Percentiles rank a stretch among this genome's conserved stretches.
These are phyloP conservation scores for Melospiza georgiana DNA, from an alignment of 2,113 vertebrate species.

Conservation along the genomic window DNA sequence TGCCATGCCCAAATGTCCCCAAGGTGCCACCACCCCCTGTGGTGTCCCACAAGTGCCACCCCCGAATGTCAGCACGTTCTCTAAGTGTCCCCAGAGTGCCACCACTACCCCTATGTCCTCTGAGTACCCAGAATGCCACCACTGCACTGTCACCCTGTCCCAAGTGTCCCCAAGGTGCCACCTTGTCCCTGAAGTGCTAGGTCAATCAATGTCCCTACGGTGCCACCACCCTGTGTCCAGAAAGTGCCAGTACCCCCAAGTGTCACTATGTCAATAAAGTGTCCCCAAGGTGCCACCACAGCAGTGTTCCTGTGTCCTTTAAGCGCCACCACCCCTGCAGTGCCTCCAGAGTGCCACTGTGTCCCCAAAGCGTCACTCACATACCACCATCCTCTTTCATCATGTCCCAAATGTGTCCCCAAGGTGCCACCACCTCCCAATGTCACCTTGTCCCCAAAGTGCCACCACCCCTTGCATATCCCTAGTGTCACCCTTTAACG, in stretches of 20 bases:
- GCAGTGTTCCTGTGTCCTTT: background rate
- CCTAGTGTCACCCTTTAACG: background rate
- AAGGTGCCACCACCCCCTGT: background rate
- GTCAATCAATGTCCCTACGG: background rate
- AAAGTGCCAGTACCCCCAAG: background rate
- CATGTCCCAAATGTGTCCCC: too few species aligned
- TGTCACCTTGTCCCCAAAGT: background rate
- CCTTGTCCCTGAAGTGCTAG: background rate
- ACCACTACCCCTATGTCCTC: background rate
- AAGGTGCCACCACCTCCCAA: background rate
- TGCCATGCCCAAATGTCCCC: background rate
- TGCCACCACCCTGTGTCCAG: background rate
- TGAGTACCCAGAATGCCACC: background rate
- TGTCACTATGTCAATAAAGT: too few species aligned
- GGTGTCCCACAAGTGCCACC: background rate
- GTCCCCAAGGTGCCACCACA: background rate
- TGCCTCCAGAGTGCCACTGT: background rate
- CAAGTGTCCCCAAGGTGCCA: background rate
- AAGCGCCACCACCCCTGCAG: background rate
- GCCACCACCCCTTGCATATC: background rate
- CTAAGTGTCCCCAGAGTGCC: too few species aligned
- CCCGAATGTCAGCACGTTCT: background rate
- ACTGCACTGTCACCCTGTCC: background rate
- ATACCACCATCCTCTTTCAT: background rate
- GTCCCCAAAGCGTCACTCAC: background rate